These are phyloP conservation scores for Trinorchestia longiramus DNA, from an alignment of 1,140 invertebrate species.

Conservation along the genomic window DNA sequence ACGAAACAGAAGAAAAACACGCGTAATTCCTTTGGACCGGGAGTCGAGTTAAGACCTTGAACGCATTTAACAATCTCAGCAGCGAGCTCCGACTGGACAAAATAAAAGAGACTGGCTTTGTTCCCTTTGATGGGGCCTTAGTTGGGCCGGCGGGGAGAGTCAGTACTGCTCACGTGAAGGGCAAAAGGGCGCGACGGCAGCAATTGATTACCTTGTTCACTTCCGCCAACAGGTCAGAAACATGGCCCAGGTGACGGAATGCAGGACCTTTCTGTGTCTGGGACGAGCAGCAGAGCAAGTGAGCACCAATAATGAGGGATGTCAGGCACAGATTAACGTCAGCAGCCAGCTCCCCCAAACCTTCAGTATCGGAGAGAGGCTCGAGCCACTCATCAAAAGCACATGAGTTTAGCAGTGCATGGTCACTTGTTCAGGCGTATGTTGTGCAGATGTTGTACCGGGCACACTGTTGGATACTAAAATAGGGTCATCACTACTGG, in stretches of 20 bases:
- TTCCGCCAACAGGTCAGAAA: background rate
- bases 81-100: background rate
- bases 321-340: too few species aligned
- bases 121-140: constrained; percentile 28
- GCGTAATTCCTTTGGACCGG: background rate
- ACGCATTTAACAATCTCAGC: background rate
- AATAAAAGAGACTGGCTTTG: constrained; percentile 35
- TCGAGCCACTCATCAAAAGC: background rate
- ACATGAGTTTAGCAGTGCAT: background rate
- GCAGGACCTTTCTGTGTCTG: background rate
- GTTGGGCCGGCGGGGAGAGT: background rate
- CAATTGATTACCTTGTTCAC: constrained; percentile 43
- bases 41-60: background rate
- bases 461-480: too few species aligned
- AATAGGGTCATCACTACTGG: too few species aligned
- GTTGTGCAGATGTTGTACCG: too few species aligned
- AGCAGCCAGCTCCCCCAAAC: background rate
- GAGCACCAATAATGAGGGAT: background rate
- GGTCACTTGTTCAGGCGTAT: too few species aligned
- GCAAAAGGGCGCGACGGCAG: background rate
- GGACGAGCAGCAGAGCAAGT: background rate
- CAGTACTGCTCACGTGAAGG: background rate
- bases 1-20: background rate
- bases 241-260: constrained; percentile 3
- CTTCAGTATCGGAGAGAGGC: too few species aligned